phyloP scores from a whole-genome alignment of 2,888 invertebrate species.

The Pachymerium ferrugineum region DNA sequence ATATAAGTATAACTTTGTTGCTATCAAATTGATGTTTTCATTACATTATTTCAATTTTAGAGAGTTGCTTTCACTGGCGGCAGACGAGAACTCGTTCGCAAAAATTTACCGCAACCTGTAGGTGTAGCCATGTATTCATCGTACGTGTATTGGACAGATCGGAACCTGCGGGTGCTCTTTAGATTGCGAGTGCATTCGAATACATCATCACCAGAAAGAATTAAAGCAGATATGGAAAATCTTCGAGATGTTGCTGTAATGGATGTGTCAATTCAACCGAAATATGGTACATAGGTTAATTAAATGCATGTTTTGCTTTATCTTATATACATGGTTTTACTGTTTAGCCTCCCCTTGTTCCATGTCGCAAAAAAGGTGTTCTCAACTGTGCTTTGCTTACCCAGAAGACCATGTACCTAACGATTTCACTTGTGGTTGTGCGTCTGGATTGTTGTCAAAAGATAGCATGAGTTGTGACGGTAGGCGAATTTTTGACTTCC shows the following conservation, averaged over 20 bases:
- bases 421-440: constrained; percentile 76
- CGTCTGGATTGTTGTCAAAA: constrained; percentile 70
- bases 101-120: constrained; percentile 87
- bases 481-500: constrained; percentile 36
- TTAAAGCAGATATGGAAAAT: constrained; percentile 77
- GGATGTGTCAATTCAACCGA: constrained; percentile 79
- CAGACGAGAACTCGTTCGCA: constrained; percentile 64
- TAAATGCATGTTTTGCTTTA: not conserved
- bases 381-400: constrained; percentile 91
- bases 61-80: constrained; percentile 46
- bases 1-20: not conserved
- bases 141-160: constrained; percentile 90
- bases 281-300: constrained; percentile 34
- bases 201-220: constrained; percentile 63
- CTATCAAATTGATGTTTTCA: not conserved
- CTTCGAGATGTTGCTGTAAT: constrained; percentile 87
- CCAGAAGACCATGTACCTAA: constrained; percentile 52
- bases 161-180: constrained; percentile 68
- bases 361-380: constrained; percentile 60
- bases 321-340: constrained; percentile 44
- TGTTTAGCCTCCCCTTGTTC: constrained; percentile 58
- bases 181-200: constrained; percentile 44
- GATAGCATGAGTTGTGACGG: constrained; percentile 63
- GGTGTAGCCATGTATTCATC: constrained; percentile 80
- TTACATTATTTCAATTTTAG: constrained; percentile 38